phyloP scores from a whole-genome alignment of 2,797 vertebrate genomes.

The Tiaroga cobitis region DNA sequence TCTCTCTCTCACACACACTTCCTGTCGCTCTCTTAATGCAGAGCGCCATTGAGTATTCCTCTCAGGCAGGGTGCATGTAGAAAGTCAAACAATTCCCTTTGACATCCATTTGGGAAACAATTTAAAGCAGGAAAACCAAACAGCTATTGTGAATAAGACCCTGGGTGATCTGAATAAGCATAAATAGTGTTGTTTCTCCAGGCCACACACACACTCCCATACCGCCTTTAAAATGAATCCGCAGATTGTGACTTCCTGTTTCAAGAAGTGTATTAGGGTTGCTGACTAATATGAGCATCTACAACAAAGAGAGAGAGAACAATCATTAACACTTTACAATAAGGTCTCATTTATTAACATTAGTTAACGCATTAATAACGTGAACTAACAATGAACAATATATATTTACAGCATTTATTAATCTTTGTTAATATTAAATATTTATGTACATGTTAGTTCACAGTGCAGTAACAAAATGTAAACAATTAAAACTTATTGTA shows the following conservation, averaged over 20 bases:
- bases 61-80: slow-evolving; percentile 16
- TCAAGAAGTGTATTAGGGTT: slow-evolving; percentile 1
- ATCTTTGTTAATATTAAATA: too few relatives aligned
- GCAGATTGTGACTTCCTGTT: neutral
- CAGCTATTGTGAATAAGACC: slow-evolving; percentile 52
- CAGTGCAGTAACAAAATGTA: too few relatives aligned
- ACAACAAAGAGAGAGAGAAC: neutral
- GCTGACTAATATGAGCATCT: neutral
- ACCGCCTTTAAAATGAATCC: neutral
- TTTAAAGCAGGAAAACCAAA: slow-evolving; percentile 52
- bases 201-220: slow-evolving; percentile 19
- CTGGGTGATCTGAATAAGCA: slow-evolving; percentile 61
- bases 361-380: too few relatives aligned
- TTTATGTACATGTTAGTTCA: too few relatives aligned
- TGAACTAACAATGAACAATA: too few relatives aligned
- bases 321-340: too few relatives aligned
- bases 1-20: neutral
- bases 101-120: slow-evolving; percentile 63
- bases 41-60: slow-evolving; percentile 16
- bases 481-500: too few relatives aligned
- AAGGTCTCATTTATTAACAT: too few relatives aligned
- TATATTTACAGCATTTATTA: too few relatives aligned
- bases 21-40: slow-evolving; percentile 41
- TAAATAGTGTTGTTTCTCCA: slow-evolving; percentile 58
- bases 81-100: slow-evolving; percentile 46